phyloP scores from a whole-genome alignment of 2,113 vertebrate species.

The Lanius collurio region DNA sequence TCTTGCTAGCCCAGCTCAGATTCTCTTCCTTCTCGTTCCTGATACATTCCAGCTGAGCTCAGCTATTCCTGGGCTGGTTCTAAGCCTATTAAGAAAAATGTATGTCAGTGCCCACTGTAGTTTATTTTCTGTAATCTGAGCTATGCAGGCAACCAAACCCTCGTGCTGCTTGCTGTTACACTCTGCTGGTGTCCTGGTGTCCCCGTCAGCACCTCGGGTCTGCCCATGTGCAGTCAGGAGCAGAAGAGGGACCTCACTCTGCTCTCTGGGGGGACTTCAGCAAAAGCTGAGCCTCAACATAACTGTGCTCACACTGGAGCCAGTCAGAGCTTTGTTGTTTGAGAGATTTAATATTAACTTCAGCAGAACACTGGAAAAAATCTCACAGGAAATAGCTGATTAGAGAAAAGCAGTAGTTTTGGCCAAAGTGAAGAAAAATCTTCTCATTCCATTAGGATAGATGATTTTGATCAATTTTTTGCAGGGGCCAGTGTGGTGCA shows the following conservation, averaged over 20 bases:
- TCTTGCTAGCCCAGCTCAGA: constrained; percentile 56
- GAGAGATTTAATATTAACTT: neutral
- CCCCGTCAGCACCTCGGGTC: accelerated
- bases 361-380: constrained; percentile 53
- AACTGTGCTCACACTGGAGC: neutral
- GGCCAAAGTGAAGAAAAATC: constrained; percentile 62
- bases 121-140: neutral
- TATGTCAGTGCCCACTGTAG: neutral
- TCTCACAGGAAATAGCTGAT: constrained; percentile 62
- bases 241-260: neutral
- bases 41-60: constrained; percentile 50
- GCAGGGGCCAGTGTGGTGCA: constrained; percentile 41
- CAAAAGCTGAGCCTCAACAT: neutral
- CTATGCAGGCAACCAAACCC: neutral
- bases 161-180: neutral
- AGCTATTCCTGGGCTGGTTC: constrained; percentile 53
- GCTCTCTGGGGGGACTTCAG: neutral
- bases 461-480: constrained; percentile 67
- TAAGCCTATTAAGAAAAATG: constrained; percentile 7
- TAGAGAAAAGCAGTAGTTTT: constrained; percentile 49
- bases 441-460: constrained; percentile 62
- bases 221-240: neutral
- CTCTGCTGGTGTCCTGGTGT: neutral
- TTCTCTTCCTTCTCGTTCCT: constrained; percentile 61
- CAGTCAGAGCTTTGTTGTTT: neutral